A percentile compares a stretch with the other conserved stretches of the same genome.
phyloP scores from a whole-genome alignment of 2,888 invertebrate species.

The Ellobium chinense region DNA sequence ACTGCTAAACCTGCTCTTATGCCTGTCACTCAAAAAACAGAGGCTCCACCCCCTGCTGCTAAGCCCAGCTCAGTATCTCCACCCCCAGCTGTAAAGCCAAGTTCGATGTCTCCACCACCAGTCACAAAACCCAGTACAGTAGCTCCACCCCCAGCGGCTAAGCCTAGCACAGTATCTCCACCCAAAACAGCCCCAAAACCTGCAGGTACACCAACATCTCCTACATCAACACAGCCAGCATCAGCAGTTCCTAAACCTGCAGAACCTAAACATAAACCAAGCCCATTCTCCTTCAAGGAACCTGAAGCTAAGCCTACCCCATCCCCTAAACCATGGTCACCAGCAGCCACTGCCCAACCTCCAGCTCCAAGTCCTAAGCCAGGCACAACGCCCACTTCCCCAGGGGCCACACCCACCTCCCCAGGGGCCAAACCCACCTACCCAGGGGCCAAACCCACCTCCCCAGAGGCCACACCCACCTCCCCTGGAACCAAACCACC shows the following conservation, averaged over 20 bases:
- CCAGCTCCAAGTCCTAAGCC: background rate
- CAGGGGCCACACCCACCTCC: background rate
- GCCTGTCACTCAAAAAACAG: background rate
- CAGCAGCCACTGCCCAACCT: background rate
- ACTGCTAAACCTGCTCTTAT: background rate
- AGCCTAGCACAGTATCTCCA: background rate
- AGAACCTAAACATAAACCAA: constrained; percentile 23
- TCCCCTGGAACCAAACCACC: background rate
- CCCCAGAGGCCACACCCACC: background rate
- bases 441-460: background rate
- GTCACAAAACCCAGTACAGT: background rate
- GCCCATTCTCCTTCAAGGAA: background rate
- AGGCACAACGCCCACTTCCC: background rate
- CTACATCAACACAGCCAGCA: background rate
- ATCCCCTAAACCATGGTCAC: background rate
- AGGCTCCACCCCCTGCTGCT: background rate
- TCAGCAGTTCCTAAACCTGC: constrained; percentile 13
- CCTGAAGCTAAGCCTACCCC: constrained; percentile 19
- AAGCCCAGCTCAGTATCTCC: background rate
- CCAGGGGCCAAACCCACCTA: background rate
- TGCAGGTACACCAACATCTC: background rate
- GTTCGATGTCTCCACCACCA: background rate
- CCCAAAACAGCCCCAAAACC: background rate
- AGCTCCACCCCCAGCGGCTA: background rate
- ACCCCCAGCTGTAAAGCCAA: background rate